These are phyloP conservation scores for Formica exsecta DNA, from an alignment of 1,140 invertebrate species.

Conservation along the genomic window DNA sequence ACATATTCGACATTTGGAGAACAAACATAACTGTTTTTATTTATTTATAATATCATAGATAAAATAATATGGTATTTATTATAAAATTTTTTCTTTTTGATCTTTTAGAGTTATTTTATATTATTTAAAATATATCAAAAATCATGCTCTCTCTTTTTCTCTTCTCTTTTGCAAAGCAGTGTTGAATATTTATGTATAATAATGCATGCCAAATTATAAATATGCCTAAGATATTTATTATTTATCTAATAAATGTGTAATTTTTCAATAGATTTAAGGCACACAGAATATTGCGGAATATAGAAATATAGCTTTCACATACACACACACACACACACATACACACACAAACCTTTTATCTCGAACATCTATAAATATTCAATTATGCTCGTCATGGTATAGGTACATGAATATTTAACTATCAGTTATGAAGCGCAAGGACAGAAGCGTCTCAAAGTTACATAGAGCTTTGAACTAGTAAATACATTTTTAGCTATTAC, in stretches of 20 bases:
- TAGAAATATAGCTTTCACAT: neutral
- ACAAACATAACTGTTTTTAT: neutral
- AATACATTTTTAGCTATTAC: conserved; percentile 57
- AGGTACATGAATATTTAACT: conserved; percentile 54
- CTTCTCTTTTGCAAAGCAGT: neutral
- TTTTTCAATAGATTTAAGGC: conserved; percentile 23
- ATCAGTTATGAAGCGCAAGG: conserved; percentile 33
- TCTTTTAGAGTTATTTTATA: neutral
- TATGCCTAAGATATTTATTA: neutral
- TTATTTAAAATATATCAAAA: conserved; percentile 11
- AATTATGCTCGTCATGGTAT: conserved; percentile 30
- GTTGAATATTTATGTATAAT: neutral
- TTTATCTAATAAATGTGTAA: conserved; percentile 28
- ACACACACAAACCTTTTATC: conserved; percentile 4
- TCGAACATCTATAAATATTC: conserved; percentile 49
- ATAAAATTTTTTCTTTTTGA: neutral
- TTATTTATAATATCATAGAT: neutral
- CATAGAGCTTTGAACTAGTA: conserved; percentile 41
- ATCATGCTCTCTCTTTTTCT: no score
- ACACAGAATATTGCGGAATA: conserved; percentile 8
- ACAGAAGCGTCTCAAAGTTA: conserved; percentile 27
- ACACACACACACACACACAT: no score
- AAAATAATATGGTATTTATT: neutral
- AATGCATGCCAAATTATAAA: conserved; percentile 28
- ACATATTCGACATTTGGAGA: neutral